Percentiles rank a stretch among this genome's conserved stretches.
Conservation (phyloP, 2,113 vertebrate species). For the Solea solea region DNA sequence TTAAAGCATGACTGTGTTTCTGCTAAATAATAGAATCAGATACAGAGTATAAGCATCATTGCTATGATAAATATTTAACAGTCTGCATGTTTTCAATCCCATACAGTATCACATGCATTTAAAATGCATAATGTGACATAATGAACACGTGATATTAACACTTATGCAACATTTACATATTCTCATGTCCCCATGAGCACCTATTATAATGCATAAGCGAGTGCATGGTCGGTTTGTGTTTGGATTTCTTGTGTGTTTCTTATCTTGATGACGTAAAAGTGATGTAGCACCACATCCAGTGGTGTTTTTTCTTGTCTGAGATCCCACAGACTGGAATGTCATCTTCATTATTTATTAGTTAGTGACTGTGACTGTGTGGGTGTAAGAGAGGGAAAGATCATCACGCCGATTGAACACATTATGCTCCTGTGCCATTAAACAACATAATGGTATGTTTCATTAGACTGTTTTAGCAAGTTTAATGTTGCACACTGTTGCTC, state of each 20-base stretch:
- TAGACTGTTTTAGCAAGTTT: neutral
- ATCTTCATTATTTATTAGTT: neutral
- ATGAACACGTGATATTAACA: neutral
- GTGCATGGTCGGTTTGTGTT: neutral
- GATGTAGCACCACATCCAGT: neutral
- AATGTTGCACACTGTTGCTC: neutral
- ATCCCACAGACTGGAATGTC: neutral
- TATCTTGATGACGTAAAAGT: neutral
- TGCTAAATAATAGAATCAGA: constrained; percentile 5
- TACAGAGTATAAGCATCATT: neutral
- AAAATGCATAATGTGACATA: neutral
- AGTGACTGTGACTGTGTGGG: neutral
- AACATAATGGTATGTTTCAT: constrained; percentile 6
- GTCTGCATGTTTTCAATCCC: too few relatives aligned
- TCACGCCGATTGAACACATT: neutral
- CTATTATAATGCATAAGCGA: neutral
- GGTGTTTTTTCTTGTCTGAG: neutral
- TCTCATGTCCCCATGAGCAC: neutral
- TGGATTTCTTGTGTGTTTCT: neutral
- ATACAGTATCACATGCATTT: too few relatives aligned
- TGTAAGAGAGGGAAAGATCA: neutral
- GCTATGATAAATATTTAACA: constrained; percentile 14
- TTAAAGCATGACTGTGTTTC: neutral
- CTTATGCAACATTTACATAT: constrained; percentile 13
- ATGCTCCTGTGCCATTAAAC: neutral